phyloP scores from a whole-genome alignment of 2,888 invertebrate genomes.

The Terebella lapidaria region DNA sequence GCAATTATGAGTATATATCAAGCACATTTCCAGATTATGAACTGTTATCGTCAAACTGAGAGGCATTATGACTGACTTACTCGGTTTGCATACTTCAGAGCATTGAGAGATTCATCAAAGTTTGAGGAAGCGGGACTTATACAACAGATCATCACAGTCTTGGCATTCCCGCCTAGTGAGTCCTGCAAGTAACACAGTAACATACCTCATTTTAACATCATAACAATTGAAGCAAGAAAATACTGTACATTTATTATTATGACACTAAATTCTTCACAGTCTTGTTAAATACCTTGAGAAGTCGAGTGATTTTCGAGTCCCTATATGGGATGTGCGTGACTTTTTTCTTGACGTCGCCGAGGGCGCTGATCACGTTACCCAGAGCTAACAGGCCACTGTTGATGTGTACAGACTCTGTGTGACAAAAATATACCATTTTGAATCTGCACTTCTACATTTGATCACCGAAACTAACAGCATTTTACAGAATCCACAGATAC shows the following conservation, averaged over 20 bases:
- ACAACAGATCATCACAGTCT: conserved; percentile 54
- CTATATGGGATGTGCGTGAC: conserved; percentile 50
- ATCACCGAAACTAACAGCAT: background rate
- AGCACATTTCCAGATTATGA: no score
- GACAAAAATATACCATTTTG: background rate
- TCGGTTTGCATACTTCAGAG: conserved; percentile 53
- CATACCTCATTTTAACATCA: background rate
- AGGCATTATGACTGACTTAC: no score
- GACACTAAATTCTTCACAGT: background rate
- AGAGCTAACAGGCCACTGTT: conserved; percentile 52
- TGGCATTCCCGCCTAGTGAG: conserved; percentile 53
- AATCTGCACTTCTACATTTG: background rate
- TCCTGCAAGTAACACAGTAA: conserved; percentile 34
- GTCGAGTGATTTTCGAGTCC: conserved; percentile 51
- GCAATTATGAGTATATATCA: no score
- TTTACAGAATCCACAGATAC: background rate
- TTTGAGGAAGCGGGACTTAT: conserved; percentile 50
- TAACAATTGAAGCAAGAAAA: background rate
- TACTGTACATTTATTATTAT: background rate
- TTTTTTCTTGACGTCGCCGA: conserved; percentile 48
- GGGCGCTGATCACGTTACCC: conserved; percentile 53
- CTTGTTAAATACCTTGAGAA: conserved; percentile 42
- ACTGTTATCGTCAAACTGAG: no score
- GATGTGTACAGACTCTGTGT: conserved; percentile 53
- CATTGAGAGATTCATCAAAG: conserved; percentile 52